Conservation (phyloP, 37 sponge, comb jelly and placozoan genomes). For the Chondrosia reniformis region DNA sequence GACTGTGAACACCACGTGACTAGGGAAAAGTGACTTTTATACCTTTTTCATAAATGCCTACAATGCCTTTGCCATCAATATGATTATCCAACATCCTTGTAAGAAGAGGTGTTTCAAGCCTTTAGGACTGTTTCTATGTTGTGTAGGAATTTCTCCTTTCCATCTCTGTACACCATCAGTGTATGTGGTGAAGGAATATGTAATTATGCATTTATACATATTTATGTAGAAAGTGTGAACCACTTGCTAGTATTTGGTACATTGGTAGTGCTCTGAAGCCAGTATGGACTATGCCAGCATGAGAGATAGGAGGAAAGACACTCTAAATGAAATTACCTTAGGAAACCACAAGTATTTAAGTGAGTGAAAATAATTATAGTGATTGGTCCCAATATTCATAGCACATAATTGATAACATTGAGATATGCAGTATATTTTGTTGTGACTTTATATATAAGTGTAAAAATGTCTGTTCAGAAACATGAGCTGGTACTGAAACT, state of each 20-base stretch:
- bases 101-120: not conserved
- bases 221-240: slow-evolving; percentile 29
- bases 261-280: slow-evolving; percentile 56
- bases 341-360: slow-evolving; percentile 59
- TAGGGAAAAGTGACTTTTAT: slow-evolving; percentile 31
- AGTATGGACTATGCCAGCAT: slow-evolving; percentile 64
- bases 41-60: slow-evolving; percentile 78
- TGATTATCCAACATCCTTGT: slow-evolving; percentile 75
- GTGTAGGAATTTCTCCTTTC: too few species aligned
- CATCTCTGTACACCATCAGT: too few species aligned
- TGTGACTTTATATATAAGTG: not conserved
- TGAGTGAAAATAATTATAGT: too few species aligned
- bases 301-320: slow-evolving; percentile 54
- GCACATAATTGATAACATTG: too few species aligned
- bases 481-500: not conserved
- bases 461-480: not conserved
- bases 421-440: not conserved
- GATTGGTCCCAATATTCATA: too few species aligned
- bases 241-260: slow-evolving; percentile 60
- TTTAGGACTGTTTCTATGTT: too few species aligned
- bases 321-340: slow-evolving; percentile 66
- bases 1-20: slow-evolving; percentile 31
- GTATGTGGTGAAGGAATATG: not conserved
- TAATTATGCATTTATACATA: not conserved
- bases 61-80: slow-evolving; percentile 73